A percentile compares a stretch with the other conserved stretches of the same genome.
Conservation (phyloP, 2,113 vertebrate species). For the Oryzias curvinotus region DNA sequence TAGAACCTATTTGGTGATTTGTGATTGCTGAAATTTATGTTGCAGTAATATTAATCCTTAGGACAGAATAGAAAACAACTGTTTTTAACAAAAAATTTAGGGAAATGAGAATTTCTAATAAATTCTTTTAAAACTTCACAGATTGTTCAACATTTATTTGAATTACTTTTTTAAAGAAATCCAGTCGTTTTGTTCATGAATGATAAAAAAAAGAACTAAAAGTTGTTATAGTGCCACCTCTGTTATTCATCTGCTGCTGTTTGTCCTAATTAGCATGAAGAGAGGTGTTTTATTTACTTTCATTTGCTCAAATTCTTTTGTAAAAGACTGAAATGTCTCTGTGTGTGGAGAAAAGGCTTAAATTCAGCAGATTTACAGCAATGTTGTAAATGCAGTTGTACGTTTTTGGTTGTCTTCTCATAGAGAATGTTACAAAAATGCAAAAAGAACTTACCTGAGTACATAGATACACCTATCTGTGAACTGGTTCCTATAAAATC, state of each 20-base stretch:
- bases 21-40: neutral
- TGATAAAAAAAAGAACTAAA: neutral
- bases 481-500: no score
- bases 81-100: no score
- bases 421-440: no score
- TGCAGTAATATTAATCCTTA: neutral
- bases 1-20: neutral
- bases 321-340: slow-evolving; percentile 3
- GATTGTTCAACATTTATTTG: no score
- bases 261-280: slow-evolving; percentile 36
- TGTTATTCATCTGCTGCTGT: slow-evolving; percentile 22
- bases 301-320: neutral
- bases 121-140: no score
- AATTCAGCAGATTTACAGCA: slow-evolving; percentile 1
- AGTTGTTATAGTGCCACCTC: slow-evolving; percentile 10
- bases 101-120: no score
- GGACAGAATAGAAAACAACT: neutral
- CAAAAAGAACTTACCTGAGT: no score
- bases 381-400: neutral
- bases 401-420: slow-evolving; percentile 47
- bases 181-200: no score
- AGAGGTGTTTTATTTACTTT: slow-evolving; percentile 6
- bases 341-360: neutral
- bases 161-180: no score
- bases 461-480: no score